Evolutionary conservation across 1,140 invertebrate genomes (phyloP).

Genomic region (Scaptomyza pallida): DNA sequence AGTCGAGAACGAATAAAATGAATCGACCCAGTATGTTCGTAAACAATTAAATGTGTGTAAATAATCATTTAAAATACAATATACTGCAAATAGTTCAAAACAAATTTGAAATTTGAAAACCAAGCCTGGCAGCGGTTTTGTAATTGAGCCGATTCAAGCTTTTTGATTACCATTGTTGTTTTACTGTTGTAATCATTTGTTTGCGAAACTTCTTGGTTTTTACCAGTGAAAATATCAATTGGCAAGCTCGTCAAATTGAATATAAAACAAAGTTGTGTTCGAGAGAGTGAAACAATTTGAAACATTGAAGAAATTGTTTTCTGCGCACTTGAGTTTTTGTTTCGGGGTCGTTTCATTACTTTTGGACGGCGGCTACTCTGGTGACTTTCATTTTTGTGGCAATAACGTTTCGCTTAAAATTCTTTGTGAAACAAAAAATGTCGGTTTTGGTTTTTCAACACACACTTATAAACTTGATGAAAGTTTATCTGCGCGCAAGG

Average conservation of each 20-base stretch:
- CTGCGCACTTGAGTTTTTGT: slow-evolving; percentile 6
- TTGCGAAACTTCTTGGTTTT: background rate
- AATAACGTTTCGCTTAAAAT: slow-evolving; percentile 70
- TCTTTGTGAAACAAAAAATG: slow-evolving; percentile 37
- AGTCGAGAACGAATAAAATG: slow-evolving; percentile 25
- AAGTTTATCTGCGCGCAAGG: slow-evolving; percentile 57
- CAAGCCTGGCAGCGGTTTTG: background rate
- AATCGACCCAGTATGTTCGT: slow-evolving; percentile 9
- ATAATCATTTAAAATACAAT: slow-evolving; percentile 4
- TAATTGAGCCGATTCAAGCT: background rate
- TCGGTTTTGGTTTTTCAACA: slow-evolving; percentile 44
- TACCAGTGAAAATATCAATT: background rate
- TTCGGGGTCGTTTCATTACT: slow-evolving; percentile 34
- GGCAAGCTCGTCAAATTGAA: slow-evolving; percentile 26
- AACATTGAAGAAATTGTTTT: slow-evolving; percentile 22
- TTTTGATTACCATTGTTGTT: background rate
- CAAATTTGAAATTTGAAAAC: background rate
- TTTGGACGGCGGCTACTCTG: slow-evolving; percentile 12
- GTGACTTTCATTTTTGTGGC: slow-evolving; percentile 49
- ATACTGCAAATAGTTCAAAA: background rate
- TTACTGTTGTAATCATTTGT: background rate
- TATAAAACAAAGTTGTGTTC: slow-evolving; percentile 7
- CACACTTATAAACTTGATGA: slow-evolving; percentile 61
- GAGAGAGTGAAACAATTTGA: slow-evolving; percentile 12
- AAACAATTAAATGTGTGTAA: slow-evolving; percentile 14